Conservation (phyloP, 2,797 vertebrate species). For the Coregonus sp. region DNA sequence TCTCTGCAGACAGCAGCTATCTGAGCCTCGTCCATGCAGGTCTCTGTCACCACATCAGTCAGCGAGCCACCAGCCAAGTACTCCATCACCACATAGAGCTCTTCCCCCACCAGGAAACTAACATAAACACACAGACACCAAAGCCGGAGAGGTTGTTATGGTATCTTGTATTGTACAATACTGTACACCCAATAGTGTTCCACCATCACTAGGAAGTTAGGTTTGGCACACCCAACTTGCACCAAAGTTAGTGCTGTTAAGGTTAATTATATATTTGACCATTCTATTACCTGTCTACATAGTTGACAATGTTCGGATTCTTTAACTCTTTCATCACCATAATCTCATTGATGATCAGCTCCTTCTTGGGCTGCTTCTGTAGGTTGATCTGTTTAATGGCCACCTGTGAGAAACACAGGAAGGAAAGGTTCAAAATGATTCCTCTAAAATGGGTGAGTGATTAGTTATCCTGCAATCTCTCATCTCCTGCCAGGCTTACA, state of each 20-base stretch:
- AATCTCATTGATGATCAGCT: slow-evolving; percentile 98
- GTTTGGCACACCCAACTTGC: background rate
- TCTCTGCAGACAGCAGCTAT: slow-evolving; percentile 97
- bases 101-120: slow-evolving; percentile 91
- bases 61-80: slow-evolving; percentile 95
- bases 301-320: slow-evolving; percentile 99
- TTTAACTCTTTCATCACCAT: slow-evolving; percentile 98
- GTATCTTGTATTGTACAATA: too few species aligned
- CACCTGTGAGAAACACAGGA: slow-evolving; percentile 74
- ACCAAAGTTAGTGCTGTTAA: slow-evolving; percentile 1
- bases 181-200: too few species aligned
- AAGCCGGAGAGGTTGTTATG: background rate
- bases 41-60: slow-evolving; percentile 98
- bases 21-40: slow-evolving; percentile 98
- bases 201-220: too few species aligned
- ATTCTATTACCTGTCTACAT: slow-evolving; percentile 89
- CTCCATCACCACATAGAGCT: slow-evolving; percentile 98
- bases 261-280: background rate
- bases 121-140: slow-evolving; percentile 16
- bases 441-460: too few species aligned
- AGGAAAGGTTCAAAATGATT: background rate
- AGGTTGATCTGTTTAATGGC: slow-evolving; percentile 99
- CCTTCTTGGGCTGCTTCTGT: slow-evolving; percentile 98
- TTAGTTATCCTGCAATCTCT: too few species aligned
- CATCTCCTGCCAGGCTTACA: background rate